Percentiles rank a stretch among this genome's conserved stretches.
phyloP scores from a whole-genome alignment of 2,888 invertebrate genomes.

The Galerucella pusilla region DNA sequence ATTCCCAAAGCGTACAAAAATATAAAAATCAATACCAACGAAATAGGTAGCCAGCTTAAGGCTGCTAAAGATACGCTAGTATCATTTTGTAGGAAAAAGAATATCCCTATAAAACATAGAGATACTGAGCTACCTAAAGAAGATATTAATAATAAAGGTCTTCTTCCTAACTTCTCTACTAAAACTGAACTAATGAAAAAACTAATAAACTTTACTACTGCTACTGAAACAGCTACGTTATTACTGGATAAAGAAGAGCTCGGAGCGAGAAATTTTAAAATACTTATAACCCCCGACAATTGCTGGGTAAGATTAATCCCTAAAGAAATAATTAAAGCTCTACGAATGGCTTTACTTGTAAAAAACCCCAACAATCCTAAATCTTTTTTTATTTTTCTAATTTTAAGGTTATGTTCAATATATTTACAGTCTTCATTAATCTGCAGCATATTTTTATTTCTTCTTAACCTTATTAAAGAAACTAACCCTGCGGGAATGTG shows the following conservation, averaged over 20 bases:
- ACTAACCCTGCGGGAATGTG: slow-evolving; percentile 70
- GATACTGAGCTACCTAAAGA: slow-evolving; percentile 73
- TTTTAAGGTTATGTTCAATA: slow-evolving; percentile 12
- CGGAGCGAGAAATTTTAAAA: slow-evolving; percentile 78
- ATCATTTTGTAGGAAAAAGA: slow-evolving; percentile 40
- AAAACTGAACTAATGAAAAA: slow-evolving; percentile 77
- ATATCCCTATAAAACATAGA: slow-evolving; percentile 40
- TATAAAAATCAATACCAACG: slow-evolving; percentile 73
- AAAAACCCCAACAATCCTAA: slow-evolving; percentile 34
- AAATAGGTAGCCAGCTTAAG: slow-evolving; percentile 78
- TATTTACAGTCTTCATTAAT: slow-evolving; percentile 24
- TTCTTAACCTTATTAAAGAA: slow-evolving; percentile 58
- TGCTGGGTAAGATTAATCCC: slow-evolving; percentile 86
- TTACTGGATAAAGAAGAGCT: slow-evolving; percentile 73
- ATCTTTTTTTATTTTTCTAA: slow-evolving; percentile 22
- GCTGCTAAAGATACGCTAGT: slow-evolving; percentile 46
- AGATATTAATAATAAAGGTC: slow-evolving; percentile 73
- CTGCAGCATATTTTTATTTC: neutral
- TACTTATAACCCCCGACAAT: slow-evolving; percentile 81
- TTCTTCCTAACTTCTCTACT: slow-evolving; percentile 80
- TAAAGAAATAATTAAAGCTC: slow-evolving; percentile 76
- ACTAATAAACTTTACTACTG: slow-evolving; percentile 78
- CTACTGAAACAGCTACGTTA: slow-evolving; percentile 79
- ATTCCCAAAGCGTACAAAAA: slow-evolving; percentile 20
- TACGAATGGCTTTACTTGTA: slow-evolving; percentile 31